These are phyloP conservation scores for Bos indicus DNA, from an alignment of 2,113 vertebrate genomes.

Conservation along the genomic window DNA sequence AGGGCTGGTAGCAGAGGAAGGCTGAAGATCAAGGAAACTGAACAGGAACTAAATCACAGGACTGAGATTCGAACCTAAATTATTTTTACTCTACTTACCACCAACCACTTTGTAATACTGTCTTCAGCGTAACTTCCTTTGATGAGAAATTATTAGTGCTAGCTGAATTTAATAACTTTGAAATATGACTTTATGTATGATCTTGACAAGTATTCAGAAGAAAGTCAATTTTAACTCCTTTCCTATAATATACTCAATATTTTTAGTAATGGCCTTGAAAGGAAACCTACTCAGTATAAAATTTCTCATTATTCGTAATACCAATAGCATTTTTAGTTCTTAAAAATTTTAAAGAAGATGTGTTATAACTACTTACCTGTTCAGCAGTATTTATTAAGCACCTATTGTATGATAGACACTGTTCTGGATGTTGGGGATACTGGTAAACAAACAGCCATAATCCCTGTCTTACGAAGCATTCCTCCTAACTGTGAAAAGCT, in stretches of 20 bases:
- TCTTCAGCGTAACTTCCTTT: neutral
- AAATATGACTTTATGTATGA: neutral
- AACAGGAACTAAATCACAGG: neutral
- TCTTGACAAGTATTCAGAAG: neutral
- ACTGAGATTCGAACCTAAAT: neutral
- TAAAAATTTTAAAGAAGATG: neutral
- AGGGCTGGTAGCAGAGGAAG: neutral
- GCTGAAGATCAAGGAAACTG: neutral
- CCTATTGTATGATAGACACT: neutral
- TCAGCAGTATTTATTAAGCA: neutral
- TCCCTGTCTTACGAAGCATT: neutral
- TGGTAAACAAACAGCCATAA: neutral
- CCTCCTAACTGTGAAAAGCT: neutral
- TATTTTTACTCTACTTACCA: neutral
- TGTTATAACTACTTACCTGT: neutral
- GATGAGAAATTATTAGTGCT: neutral
- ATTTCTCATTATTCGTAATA: neutral
- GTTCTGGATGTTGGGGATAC: neutral
- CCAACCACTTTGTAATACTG: neutral
- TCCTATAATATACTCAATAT: neutral
- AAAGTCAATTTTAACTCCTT: neutral
- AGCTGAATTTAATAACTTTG: neutral
- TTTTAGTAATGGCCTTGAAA: constrained; percentile 16
- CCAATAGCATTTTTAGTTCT: neutral
- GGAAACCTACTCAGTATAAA: neutral